A percentile compares a stretch with the other conserved stretches of the same genome.
Conservation (phyloP, 2,888 invertebrate genomes). For the Malthinus flaveolus region DNA sequence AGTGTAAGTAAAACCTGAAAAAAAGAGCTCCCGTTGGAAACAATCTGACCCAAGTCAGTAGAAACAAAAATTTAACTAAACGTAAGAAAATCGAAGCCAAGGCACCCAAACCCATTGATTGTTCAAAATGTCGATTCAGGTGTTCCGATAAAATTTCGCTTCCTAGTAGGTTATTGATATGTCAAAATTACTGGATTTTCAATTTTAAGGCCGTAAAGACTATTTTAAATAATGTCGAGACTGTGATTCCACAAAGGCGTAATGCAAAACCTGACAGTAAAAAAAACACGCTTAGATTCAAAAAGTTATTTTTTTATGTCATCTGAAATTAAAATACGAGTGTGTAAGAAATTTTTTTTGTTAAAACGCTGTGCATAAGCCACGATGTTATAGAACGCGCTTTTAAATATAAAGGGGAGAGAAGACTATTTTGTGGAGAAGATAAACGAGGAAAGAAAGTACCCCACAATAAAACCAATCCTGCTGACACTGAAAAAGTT, state of each 20-base stretch:
- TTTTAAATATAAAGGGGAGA: slow-evolving; percentile 25
- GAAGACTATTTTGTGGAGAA: slow-evolving; percentile 25
- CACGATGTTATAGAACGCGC: slow-evolving; percentile 31
- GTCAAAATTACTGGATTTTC: slow-evolving; percentile 9
- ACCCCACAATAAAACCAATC: slow-evolving; percentile 32
- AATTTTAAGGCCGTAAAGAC: slow-evolving; percentile 25
- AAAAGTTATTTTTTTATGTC: slow-evolving; percentile 21
- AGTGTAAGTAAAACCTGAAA: not conserved
- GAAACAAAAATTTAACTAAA: slow-evolving; percentile 14
- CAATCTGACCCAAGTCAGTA: slow-evolving; percentile 14
- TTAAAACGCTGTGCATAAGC: slow-evolving; percentile 29
- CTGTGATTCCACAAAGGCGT: slow-evolving; percentile 20
- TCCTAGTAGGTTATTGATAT: slow-evolving; percentile 7
- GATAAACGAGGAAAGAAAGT: slow-evolving; percentile 30
- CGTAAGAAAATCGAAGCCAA: slow-evolving; percentile 15
- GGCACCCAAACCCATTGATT: slow-evolving; percentile 14
- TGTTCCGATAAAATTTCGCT: slow-evolving; percentile 15
- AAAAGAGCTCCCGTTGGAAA: slow-evolving; percentile 12
- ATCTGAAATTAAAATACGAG: slow-evolving; percentile 13
- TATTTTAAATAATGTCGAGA: slow-evolving; percentile 21
- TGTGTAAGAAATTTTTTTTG: slow-evolving; percentile 25
- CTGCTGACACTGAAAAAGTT: slow-evolving; percentile 22
- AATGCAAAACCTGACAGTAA: slow-evolving; percentile 13
- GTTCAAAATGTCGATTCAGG: slow-evolving; percentile 23
- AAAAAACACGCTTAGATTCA: slow-evolving; percentile 12